Conservation (phyloP, 2,888 invertebrate genomes). For the Mythimna albipuncta region DNA sequence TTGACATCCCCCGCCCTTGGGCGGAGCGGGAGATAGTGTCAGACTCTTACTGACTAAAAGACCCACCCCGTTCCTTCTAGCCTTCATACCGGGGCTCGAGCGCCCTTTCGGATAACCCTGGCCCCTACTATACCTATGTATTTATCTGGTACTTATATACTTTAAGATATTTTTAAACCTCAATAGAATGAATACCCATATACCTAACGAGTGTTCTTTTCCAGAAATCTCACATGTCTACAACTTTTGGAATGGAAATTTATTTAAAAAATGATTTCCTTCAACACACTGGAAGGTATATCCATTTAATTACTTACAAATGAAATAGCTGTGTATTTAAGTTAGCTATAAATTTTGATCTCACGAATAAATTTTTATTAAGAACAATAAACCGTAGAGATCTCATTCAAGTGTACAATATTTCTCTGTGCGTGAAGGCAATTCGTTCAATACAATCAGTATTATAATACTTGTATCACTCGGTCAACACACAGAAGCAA, state of each 20-base stretch:
- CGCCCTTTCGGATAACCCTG: too few relatives aligned
- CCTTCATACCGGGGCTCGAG: too few relatives aligned
- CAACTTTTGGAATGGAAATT: conserved; percentile 95
- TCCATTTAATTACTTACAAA: not conserved
- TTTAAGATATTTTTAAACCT: conserved; percentile 4
- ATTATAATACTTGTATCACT: not conserved
- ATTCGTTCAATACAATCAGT: not conserved
- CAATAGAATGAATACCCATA: not conserved
- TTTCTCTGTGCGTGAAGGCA: not conserved
- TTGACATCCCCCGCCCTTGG: too few relatives aligned
- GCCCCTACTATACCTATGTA: too few relatives aligned
- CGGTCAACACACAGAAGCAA: not conserved
- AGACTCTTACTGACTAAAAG: too few relatives aligned
- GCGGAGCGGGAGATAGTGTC: too few relatives aligned
- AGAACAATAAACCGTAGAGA: not conserved
- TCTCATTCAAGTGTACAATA: not conserved
- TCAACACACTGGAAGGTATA: conserved; percentile 97
- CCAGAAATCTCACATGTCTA: conserved; percentile 96
- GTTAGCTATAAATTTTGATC: not conserved
- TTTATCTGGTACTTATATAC: not conserved
- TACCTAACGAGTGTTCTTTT: conserved; percentile 50
- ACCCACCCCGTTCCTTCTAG: too few relatives aligned
- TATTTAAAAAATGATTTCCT: conserved; percentile 98
- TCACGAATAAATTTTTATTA: too few relatives aligned
- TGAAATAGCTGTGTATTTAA: not conserved